Base-by-base conservation (phyloP, 2,113 vertebrate genomes). In the Trichechus manatus region DNA sequence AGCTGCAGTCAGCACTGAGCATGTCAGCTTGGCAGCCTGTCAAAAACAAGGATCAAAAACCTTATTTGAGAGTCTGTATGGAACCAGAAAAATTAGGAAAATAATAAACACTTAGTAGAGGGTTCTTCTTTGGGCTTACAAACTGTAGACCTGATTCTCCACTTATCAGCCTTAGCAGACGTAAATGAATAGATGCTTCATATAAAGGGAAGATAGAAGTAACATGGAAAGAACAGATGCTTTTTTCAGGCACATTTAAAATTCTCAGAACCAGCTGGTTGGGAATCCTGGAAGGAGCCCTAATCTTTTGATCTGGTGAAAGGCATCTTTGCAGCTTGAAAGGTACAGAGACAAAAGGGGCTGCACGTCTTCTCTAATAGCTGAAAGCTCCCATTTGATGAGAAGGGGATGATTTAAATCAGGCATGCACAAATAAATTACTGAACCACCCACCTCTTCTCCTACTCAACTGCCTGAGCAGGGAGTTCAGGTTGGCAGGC, bases 261-360 rank as follows among this genome's bases (percentile, higher is more conserved):
- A 86, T 96, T 80, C 90, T 83, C 82, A 91, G 79, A 95, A 70
- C 89, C 87, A 96, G 96, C 96, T 96, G 88, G 95, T 93, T 94
- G 92, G 61, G 87, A 93, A 96, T 91, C 96, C 90, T 95, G 93
- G 95, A 95, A 94, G 87, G 92, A 95, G 82, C 78, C 81, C 94
- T 96, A 90, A 92, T 97, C 97, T 97, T 97, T 96, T 95, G 78
- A 92, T 96, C 95, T 95, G 53, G 89, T 94, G 87, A 68, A 95
- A 95, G 85, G 42, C 79, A 90, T 95, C 84, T 78, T 97, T 95
- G 85, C 77, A 88, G 83, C 53, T 86, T 95, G 93, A 94, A 93
- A 94, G 78, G 74, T 64, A 59, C 59, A 68, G 77, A 95, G 78
- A 95, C 97, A 86, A 95, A 96, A 82, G 82, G 19, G 53, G 25